Evolutionary conservation across 2,113 vertebrate species (phyloP).

Genomic region (Cairina moschata): DNA sequence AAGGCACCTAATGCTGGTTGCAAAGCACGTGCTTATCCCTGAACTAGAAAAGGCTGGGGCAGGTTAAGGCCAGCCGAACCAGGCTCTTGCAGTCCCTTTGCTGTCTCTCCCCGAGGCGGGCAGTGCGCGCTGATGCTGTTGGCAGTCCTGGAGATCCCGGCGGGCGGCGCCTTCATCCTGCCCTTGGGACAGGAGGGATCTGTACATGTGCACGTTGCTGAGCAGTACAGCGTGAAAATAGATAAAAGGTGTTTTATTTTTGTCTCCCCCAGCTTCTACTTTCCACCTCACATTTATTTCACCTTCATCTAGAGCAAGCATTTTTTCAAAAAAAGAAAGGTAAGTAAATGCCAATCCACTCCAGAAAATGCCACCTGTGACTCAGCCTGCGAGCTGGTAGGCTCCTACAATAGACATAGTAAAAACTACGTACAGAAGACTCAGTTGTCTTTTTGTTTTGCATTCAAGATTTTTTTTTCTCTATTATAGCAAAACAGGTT

Average conservation of each 20-base stretch:
- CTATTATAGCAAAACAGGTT: neutral
- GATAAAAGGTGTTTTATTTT: fast-evolving
- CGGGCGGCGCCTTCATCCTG: neutral
- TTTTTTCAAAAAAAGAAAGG: fast-evolving
- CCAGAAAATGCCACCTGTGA: neutral
- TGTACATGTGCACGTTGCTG: neutral
- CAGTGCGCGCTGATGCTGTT: fast-evolving
- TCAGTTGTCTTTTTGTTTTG: neutral
- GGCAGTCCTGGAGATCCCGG: neutral
- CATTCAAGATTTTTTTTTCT: neutral
- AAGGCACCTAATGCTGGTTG: neutral
- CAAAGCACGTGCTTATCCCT: neutral
- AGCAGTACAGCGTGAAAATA: neutral
- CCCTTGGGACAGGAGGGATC: neutral
- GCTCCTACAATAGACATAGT: neutral
- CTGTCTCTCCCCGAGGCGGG: fast-evolving
- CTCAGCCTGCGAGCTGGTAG: neutral
- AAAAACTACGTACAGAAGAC: neutral
- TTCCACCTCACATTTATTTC: neutral
- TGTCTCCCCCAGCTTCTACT: neutral
- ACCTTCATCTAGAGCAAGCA: neutral
- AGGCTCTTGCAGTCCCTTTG: fast-evolving
- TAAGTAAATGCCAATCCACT: neutral
- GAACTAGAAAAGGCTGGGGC: neutral
- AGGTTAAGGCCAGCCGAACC: fast-evolving